Evolutionary conservation across 2,113 vertebrate species (phyloP).

Genomic region (Neofelis nebulosa): DNA sequence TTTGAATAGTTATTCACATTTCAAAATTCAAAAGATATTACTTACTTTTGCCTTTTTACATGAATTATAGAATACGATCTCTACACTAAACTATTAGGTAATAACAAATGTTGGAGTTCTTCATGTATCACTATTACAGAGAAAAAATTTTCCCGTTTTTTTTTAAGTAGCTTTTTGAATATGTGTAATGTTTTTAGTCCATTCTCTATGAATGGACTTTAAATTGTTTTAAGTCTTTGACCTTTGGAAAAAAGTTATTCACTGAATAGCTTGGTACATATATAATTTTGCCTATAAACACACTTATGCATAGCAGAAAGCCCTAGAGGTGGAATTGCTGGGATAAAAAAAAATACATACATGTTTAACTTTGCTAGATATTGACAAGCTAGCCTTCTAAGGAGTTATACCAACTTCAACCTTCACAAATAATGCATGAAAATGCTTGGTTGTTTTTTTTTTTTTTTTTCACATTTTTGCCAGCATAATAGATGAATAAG

Average conservation of each 20-base stretch:
- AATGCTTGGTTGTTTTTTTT: neutral
- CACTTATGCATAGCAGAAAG: neutral
- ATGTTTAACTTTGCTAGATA: neutral
- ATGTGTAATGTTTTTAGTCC: neutral
- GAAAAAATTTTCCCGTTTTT: neutral
- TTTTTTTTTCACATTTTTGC: neutral
- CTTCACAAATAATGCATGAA: neutral
- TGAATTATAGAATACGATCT: neutral
- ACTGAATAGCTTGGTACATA: neutral
- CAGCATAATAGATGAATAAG: neutral
- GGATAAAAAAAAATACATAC: neutral
- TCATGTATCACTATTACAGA: neutral
- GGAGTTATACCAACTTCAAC: neutral
- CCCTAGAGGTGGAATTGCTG: neutral
- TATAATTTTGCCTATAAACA: neutral
- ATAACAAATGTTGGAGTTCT: neutral
- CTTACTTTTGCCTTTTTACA: neutral
- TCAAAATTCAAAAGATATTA: conserved; percentile 25
- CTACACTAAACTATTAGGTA: neutral
- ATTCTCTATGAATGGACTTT: neutral
- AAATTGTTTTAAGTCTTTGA: neutral
- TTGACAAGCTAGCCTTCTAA: neutral
- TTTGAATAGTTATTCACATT: neutral
- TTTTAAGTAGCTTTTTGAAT: neutral
- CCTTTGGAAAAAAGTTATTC: neutral